These are phyloP conservation scores for Capitulum mitella DNA, from an alignment of 2,888 invertebrate species.

Conservation along the genomic window DNA sequence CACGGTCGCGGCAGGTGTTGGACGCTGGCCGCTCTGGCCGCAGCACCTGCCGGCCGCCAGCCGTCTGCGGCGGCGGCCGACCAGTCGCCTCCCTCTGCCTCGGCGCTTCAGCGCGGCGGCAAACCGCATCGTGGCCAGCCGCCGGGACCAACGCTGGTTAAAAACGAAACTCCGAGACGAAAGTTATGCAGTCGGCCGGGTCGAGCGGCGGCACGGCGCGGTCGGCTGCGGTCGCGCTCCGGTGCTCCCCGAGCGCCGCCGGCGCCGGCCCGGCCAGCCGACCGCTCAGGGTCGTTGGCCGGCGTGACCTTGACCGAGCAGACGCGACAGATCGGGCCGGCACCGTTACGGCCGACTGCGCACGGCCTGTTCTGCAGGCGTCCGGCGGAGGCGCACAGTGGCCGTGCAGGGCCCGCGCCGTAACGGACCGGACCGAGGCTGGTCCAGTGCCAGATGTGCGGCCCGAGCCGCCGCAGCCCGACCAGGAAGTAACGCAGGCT, in stretches of 20 bases:
- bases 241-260: neutral
- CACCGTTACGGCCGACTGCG: neutral
- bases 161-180: neutral
- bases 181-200: neutral
- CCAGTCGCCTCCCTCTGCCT: neutral
- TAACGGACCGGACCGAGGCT: neutral
- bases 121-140: no score
- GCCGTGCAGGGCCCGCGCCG: neutral
- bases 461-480: neutral
- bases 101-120: neutral
- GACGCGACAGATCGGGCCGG: neutral
- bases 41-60: neutral
- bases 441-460: neutral
- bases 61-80: neutral
- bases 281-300: neutral
- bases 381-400: neutral
- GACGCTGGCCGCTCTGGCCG: neutral
- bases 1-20: neutral
- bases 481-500: neutral
- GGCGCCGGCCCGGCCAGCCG: neutral
- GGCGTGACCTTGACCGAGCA: neutral
- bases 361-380: no score
- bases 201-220: neutral
- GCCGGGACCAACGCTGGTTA: neutral
- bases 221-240: neutral